Base-by-base conservation (phyloP, 2,797 vertebrate species). In the Ispidina picta region DNA sequence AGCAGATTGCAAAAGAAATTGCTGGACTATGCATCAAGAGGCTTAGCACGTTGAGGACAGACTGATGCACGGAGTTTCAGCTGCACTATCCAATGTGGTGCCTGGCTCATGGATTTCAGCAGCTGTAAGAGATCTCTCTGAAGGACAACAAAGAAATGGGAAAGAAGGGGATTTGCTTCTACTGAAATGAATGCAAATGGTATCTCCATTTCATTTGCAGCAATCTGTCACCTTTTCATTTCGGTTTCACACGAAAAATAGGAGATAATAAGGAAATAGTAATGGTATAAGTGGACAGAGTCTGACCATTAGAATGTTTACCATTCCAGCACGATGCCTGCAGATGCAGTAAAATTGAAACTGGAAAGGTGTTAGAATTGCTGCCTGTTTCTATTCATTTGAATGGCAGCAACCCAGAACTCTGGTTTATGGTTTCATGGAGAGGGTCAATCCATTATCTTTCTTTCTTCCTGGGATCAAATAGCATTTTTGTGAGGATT, bases 301-400 rank as follows among this genome's bases (percentile, higher is more conserved):
- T 29, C 92, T 89, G 94, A 58, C 96, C 97, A 97, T 97, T 97
- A 97, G 97, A 96, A 97, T 97, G 97, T 97, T 97, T 97, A 97
- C 94, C 90, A 93, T 97, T 96, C 83, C 94, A 95, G 92, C 87
- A 84, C 19, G 95, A 95, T 93, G 89, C 86, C 95, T 97, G 96
- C 94, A 96, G 94, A 97, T 95, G 95, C 96, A 97, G 80, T 91
- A 91, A 97, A 98, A 97, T 96, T 97, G 97, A 95, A 97, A 96
- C 86, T 90, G 92, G 95, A 92, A 93, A 97, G 96, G 95, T 97
- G 95, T 92, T 97, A 96, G 86, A 97, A 96, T 89, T 93, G 97
- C 96, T 97, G 97, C 96, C 89, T 6, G 79, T 93, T 97, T 95
- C 96, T 91, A 97, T 97, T 97, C 95, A 92, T 97, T 95, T 97